Evolutionary conservation across 1,140 invertebrate species (phyloP).

Genomic region (Drosophila sucinea): DNA sequence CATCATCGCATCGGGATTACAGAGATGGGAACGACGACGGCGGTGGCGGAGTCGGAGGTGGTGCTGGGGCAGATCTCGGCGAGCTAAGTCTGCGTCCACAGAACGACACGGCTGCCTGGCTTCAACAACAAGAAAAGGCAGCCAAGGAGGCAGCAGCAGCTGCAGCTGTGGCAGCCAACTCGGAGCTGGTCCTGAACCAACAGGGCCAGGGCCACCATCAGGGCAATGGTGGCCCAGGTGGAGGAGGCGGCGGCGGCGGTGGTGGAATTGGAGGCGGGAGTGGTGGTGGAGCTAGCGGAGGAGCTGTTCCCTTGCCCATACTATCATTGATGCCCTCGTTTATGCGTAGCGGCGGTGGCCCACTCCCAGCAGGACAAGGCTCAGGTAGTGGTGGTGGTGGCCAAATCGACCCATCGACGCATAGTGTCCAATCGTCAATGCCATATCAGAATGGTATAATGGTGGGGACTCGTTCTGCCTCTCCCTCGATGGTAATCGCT

Average conservation of each 20-base stretch:
- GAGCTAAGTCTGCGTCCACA: constrained; percentile 80
- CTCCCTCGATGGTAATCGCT: constrained; percentile 68
- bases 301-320: constrained; percentile 83
- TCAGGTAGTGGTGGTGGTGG: constrained; percentile 69
- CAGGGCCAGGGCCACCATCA: constrained; percentile 83
- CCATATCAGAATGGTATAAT: constrained; percentile 82
- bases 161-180: constrained; percentile 43
- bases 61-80: constrained; percentile 44
- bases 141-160: constrained; percentile 77
- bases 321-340: constrained; percentile 82
- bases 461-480: constrained; percentile 69
- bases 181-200: constrained; percentile 82
- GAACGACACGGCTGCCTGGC: constrained; percentile 79
- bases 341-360: constrained; percentile 78
- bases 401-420: constrained; percentile 36
- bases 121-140: constrained; percentile 81
- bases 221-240: constrained; percentile 30
- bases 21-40: constrained; percentile 74
- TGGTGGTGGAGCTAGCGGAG: constrained; percentile 51
- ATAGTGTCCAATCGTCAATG: constrained; percentile 19
- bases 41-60: constrained; percentile 39
- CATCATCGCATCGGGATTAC: constrained; percentile 59
- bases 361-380: constrained; percentile 84
- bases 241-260: constrained; percentile 35
- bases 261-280: constrained; percentile 54